Base-by-base conservation (phyloP, 2,888 invertebrate species). In the Sylvicola cinctus region DNA sequence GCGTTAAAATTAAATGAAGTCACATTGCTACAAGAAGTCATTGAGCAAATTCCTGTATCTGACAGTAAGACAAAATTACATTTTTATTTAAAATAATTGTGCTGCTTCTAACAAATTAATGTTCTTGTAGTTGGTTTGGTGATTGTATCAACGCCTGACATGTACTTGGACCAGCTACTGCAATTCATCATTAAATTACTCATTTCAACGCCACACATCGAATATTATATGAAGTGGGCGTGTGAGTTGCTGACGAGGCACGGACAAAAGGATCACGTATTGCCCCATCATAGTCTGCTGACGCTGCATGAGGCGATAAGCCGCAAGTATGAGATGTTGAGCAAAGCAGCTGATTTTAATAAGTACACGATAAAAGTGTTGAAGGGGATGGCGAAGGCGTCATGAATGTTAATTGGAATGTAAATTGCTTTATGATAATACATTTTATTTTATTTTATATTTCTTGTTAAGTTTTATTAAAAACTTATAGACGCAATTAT, bases 341-440 rank as follows among this genome's bases (percentile, higher is more conserved):
- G 76, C 39, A 84, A 80, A 66, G 72, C 90, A 84, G 88, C 85
- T 51, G 84, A 90, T 50, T 83, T 77, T 54, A 90, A 88, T 55
- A 81, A 83, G 48, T 88, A 83, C 50, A 83, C 79, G 0, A 64
- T 84, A 41, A 65, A 67, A 30, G 80, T 76, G 42, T 61, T 87
- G 11, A 52, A 66, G 40, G 60, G 20, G 35, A 36, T 15, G 36
- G 27, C 11, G 32, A 32, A 36, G 20, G 8, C 20, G 20, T 4
- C 20, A n/a, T 8, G 20, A 20, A 6, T 20, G 20, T 20, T 20
- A 20, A 20, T 20, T 20, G 20, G 8, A 20, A 4, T 20, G 20
- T n/a, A n/a, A n/a, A n/a, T 6, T 20, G 20, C 8, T 20, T 20
- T 20, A 20, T 20, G 20, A 6, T 8, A 20, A 20, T 20, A 20